phyloP scores from a whole-genome alignment of 2,113 vertebrate species.

The Galemys pyrenaicus region DNA sequence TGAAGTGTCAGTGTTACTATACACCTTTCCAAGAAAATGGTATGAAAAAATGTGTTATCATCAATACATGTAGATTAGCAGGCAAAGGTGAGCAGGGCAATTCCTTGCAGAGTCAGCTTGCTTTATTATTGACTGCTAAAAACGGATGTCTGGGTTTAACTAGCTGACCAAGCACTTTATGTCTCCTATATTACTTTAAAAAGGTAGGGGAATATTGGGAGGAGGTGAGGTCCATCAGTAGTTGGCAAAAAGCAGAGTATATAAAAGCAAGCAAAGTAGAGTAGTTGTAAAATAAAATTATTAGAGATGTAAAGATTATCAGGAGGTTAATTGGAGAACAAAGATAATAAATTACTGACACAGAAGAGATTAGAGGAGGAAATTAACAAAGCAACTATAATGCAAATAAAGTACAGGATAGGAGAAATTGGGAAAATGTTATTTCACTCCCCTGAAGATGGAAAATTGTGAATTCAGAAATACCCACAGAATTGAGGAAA shows the following conservation, averaged over 20 bases:
- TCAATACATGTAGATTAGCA: conserved; percentile 1
- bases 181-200: not conserved
- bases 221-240: not conserved
- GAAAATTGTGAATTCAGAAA: not conserved
- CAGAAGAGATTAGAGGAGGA: not conserved
- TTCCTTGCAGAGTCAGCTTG: conserved; percentile 18
- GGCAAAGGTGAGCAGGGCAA: not conserved
- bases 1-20: not conserved
- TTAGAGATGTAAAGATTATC: not conserved
- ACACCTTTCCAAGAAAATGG: not conserved
- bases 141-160: conserved; percentile 28
- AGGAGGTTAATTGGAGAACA: not conserved
- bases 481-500: not conserved
- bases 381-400: not conserved
- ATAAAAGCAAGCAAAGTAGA: not conserved
- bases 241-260: not conserved
- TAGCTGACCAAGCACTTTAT: conserved; percentile 40
- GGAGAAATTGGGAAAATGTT: not conserved
- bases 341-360: conserved; percentile 28
- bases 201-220: not conserved
- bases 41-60: not conserved
- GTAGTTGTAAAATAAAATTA: not conserved
- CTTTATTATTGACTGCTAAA: conserved; percentile 36
- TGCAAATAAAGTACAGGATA: not conserved
- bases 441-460: not conserved